phyloP scores from a whole-genome alignment of 2,888 invertebrate genomes.

The Sthenelais limicola region DNA sequence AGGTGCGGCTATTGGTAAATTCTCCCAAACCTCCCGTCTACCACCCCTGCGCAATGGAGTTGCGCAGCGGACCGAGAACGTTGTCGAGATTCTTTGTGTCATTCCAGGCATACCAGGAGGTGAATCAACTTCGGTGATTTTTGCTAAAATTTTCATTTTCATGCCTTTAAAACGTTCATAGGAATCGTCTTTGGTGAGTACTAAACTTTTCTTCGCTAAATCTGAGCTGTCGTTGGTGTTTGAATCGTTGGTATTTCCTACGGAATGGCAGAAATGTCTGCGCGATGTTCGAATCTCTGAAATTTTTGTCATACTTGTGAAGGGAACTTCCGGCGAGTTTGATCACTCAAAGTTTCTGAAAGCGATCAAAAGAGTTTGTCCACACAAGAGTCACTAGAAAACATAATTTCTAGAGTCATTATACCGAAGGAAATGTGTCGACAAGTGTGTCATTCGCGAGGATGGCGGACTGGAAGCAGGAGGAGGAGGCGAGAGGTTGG shows the following conservation, averaged over 20 bases:
- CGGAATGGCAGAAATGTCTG: slow-evolving; percentile 64
- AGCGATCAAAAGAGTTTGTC: slow-evolving; percentile 16
- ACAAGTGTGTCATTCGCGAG: too few relatives aligned
- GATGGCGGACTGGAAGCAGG: too few relatives aligned
- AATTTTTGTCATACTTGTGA: slow-evolving; percentile 71
- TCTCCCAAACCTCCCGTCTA: slow-evolving; percentile 46
- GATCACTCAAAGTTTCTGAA: slow-evolving; percentile 28
- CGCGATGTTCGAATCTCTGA: slow-evolving; percentile 70
- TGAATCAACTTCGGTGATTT: slow-evolving; percentile 60
- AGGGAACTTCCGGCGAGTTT: slow-evolving; percentile 67
- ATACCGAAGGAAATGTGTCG: too few relatives aligned
- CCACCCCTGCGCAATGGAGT: slow-evolving; percentile 64
- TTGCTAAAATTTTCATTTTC: slow-evolving; percentile 75
- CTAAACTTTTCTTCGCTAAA: slow-evolving; percentile 17
- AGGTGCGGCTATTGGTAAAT: too few relatives aligned
- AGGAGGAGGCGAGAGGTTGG: too few relatives aligned
- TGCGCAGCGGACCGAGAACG: slow-evolving; percentile 76
- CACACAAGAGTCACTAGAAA: neutral
- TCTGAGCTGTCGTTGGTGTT: slow-evolving; percentile 48
- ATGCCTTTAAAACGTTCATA: slow-evolving; percentile 76
- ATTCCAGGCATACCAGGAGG: slow-evolving; percentile 93
- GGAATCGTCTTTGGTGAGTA: slow-evolving; percentile 78
- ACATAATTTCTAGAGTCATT: too few relatives aligned
- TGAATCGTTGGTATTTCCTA: slow-evolving; percentile 52
- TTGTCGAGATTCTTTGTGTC: slow-evolving; percentile 98